Conservation (phyloP, 2,797 vertebrate genomes). For the Pagetopsis macropterus region DNA sequence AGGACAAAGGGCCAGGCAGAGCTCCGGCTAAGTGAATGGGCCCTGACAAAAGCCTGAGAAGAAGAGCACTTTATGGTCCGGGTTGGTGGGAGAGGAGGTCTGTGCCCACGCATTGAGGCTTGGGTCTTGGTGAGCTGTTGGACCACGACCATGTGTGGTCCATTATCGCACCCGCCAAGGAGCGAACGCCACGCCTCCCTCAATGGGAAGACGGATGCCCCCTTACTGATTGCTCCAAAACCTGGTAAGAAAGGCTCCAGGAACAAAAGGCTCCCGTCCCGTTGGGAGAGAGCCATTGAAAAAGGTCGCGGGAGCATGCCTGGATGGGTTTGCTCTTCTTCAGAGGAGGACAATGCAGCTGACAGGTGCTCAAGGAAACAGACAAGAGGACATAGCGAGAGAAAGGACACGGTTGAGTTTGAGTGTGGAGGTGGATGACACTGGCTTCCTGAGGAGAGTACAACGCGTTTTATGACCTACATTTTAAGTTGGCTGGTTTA, state of each 20-base stretch:
- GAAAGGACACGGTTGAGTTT: conserved; percentile 37
- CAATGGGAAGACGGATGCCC: conserved; percentile 74
- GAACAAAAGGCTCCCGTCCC: conserved; percentile 69
- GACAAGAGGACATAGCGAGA: conserved; percentile 36
- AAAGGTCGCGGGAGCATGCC: conserved; percentile 64
- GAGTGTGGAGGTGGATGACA: conserved; percentile 42
- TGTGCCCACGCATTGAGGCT: conserved; percentile 62
- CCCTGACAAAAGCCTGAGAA: conserved; percentile 76
- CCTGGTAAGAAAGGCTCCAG: conserved; percentile 64
- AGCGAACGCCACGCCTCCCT: conserved; percentile 68
- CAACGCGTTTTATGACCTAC: conserved; percentile 44
- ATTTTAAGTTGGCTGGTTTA: conserved; percentile 55
- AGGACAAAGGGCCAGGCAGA: conserved; percentile 65
- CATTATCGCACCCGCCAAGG: conserved; percentile 78
- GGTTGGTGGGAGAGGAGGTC: conserved; percentile 46
- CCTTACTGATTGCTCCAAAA: conserved; percentile 65
- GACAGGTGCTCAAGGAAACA: conserved; percentile 75
- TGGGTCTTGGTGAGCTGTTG: conserved; percentile 59
- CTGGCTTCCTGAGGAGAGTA: conserved; percentile 38
- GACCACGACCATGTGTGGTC: conserved; percentile 81
- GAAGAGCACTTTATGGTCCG: conserved; percentile 61
- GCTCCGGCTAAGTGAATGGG: conserved; percentile 68
- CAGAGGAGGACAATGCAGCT: conserved; percentile 67
- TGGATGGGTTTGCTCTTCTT: conserved; percentile 64
- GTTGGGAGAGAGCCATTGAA: conserved; percentile 54